Base-by-base conservation (phyloP, 2,797 vertebrate species). In the Leuciscus waleckii region DNA sequence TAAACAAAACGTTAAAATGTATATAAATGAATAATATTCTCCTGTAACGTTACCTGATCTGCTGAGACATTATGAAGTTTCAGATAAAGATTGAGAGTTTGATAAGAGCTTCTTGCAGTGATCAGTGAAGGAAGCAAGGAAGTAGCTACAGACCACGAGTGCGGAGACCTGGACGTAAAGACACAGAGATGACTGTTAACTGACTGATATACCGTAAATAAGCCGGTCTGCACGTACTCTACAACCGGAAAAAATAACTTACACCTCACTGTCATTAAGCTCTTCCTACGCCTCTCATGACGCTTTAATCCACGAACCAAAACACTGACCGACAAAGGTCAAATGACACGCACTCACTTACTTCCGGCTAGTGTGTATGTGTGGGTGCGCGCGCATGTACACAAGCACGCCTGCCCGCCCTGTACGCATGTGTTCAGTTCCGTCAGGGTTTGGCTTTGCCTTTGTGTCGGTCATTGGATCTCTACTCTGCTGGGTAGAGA, bases 51-150 rank as follows among this genome's bases (percentile, higher is more conserved):
- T n/a, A 85, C 95, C 94, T 96, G 86, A 96, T 94, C 67, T 95
- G 93, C 91, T 96, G 94, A 92, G 96, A 93, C 96, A 96, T 96
- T 78, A 32, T 91, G 89, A 90, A 81, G 17, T 89, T 85, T 87
- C 13, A 74, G 63, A 68, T 51, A 9, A 65, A 81, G 13, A 63
- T 13, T 49, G 74, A 82, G 16, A 54, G 39, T 58, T 78, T 87
- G 13, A 16, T 35, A 74, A 73, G 37, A 58, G 63, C n/a, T 83
- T 75, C 19, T 68, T 21, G n/a, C 0, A 14, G 51, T 29, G 32
- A 75, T 37, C 78, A 35, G 54, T 71, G 5, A 69, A 67, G 7
- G 11, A 17, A 41, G 17, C 3, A 69, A 67, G 7, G 11, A 17
- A 41, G 17, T 5, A 29, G 29, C 29, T 29, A 35, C 65, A 51